Evolutionary conservation across 2,888 invertebrate species (phyloP).

Genomic region (Galerucella calmariensis): DNA sequence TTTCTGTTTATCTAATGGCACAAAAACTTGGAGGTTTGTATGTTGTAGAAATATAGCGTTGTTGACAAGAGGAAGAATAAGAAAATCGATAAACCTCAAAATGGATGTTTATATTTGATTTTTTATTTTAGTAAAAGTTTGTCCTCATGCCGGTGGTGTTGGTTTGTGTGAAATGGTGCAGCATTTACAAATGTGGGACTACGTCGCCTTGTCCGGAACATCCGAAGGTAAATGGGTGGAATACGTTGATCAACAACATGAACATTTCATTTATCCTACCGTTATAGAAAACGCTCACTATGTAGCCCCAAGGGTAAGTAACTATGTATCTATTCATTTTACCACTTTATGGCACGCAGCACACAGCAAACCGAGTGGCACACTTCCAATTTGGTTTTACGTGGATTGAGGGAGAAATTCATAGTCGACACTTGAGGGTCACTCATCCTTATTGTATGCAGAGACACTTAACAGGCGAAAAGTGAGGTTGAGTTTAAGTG

Average conservation of each 20-base stretch:
- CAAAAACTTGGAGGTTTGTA: constrained; percentile 79
- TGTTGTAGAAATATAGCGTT: neutral
- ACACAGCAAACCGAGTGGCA: too few relatives aligned
- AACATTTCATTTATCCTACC: constrained; percentile 84
- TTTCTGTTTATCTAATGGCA: constrained; percentile 90
- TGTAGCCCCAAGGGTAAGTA: constrained; percentile 76
- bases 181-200: constrained; percentile 92
- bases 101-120: too few relatives aligned
- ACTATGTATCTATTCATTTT: neutral
- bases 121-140: constrained; percentile 80
- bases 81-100: too few relatives aligned
- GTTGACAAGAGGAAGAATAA: too few relatives aligned
- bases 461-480: too few relatives aligned
- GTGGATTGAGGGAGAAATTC: too few relatives aligned
- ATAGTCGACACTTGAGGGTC: too few relatives aligned
- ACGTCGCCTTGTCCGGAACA: constrained; percentile 76
- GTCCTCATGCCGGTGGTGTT: constrained; percentile 95
- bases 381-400: too few relatives aligned
- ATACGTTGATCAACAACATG: constrained; percentile 90
- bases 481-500: too few relatives aligned
- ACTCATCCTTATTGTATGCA: too few relatives aligned
- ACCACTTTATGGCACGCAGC: too few relatives aligned
- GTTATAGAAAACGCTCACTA: constrained; percentile 78
- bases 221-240: constrained; percentile 82
- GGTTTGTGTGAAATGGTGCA: constrained; percentile 95